Evolutionary conservation across 2,797 vertebrate species (phyloP).

Genomic region (Glyptemys insculpta): DNA sequence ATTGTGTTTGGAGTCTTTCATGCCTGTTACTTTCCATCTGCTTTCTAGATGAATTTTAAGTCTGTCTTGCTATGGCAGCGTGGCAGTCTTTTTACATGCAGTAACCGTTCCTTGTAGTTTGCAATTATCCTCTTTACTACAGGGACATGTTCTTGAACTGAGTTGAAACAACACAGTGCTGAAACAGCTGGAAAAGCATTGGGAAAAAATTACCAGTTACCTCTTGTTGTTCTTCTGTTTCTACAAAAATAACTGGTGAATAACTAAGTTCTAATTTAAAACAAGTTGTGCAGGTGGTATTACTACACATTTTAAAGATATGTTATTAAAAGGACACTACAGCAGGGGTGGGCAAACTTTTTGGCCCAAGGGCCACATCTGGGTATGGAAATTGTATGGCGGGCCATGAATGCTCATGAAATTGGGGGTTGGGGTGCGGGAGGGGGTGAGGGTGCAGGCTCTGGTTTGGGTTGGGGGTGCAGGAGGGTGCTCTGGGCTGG

Average conservation of each 20-base stretch:
- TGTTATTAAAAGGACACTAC: not conserved
- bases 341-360: not conserved
- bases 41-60: slow-evolving; percentile 8
- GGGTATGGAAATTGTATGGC: no score
- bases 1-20: slow-evolving; percentile 3
- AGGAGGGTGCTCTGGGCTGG: no score
- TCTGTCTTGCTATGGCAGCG: not conserved
- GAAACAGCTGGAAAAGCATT: not conserved
- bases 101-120: not conserved
- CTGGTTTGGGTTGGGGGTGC: no score
- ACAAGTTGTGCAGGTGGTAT: not conserved
- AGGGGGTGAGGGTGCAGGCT: no score
- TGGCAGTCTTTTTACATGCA: not conserved
- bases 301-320: not conserved
- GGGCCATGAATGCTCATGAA: no score
- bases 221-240: not conserved
- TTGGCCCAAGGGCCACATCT: no score
- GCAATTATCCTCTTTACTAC: not conserved
- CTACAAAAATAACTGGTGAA: not conserved
- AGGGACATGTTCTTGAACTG: not conserved
- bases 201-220: not conserved
- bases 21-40: slow-evolving; percentile 51
- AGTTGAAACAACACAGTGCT: accelerated
- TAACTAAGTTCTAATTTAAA: slow-evolving; percentile 24
- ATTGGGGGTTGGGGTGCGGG: no score